A percentile compares a stretch with the other conserved stretches of the same genome.
Evolutionary conservation across 2,888 invertebrate species (phyloP).

Genomic region (Andricus curvator): DNA sequence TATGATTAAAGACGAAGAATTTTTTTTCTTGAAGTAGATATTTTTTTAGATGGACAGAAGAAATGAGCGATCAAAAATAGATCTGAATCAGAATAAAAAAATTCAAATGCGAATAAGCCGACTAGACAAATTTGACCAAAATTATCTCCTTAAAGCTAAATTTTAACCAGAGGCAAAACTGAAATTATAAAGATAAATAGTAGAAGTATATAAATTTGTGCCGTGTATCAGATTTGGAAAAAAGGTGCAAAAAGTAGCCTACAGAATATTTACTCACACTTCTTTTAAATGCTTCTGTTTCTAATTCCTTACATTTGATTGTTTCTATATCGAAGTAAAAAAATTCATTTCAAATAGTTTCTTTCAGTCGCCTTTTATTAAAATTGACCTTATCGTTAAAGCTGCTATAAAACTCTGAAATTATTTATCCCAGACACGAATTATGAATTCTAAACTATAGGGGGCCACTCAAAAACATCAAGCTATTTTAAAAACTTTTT

Average conservation of each 20-base stretch:
- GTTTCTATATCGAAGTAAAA: slow-evolving; percentile 46
- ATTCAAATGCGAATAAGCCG: neutral
- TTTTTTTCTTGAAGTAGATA: neutral
- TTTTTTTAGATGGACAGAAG: neutral
- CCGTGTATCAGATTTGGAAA: neutral
- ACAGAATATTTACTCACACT: slow-evolving; percentile 34
- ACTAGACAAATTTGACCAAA: neutral
- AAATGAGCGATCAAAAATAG: slow-evolving; percentile 7
- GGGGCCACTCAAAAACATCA: too few species aligned
- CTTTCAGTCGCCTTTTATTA: neutral
- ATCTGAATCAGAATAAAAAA: neutral
- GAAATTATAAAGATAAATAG: neutral
- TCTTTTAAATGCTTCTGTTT: slow-evolving; percentile 36
- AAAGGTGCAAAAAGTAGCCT: slow-evolving; percentile 23
- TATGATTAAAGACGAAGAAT: neutral
- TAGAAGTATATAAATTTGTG: slow-evolving; percentile 26
- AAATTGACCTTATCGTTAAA: too few species aligned
- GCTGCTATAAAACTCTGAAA: neutral
- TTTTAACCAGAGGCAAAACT: neutral
- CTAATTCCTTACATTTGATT: slow-evolving; percentile 39
- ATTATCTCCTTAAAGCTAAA: neutral
- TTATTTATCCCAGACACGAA: neutral
- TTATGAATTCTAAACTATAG: neutral
- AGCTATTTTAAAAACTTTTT: too few species aligned
- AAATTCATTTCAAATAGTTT: slow-evolving; percentile 1